Conservation (phyloP, 2,113 vertebrate species). For the Odobenus rosmarus region DNA sequence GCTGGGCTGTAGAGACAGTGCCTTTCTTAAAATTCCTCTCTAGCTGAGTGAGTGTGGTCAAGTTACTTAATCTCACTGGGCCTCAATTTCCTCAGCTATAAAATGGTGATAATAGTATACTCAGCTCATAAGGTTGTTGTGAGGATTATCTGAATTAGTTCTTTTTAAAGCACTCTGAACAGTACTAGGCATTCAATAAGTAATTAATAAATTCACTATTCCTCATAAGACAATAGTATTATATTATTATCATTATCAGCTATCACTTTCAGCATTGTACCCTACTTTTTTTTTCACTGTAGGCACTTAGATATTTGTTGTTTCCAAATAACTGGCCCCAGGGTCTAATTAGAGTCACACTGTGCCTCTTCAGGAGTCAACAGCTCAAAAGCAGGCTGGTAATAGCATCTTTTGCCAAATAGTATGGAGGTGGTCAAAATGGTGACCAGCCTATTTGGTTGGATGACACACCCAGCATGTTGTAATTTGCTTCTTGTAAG, state of each 20-base stretch:
- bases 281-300: background rate
- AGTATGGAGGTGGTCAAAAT: background rate
- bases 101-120: background rate
- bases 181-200: background rate
- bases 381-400: background rate
- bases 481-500: background rate
- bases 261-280: background rate
- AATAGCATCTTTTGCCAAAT: background rate
- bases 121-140: background rate
- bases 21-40: background rate
- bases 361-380: background rate
- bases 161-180: background rate
- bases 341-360: background rate
- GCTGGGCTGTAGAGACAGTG: background rate
- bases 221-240: background rate
- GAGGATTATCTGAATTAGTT: background rate
- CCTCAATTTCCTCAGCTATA: background rate
- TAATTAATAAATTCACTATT: background rate
- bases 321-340: background rate
- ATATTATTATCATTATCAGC: background rate
- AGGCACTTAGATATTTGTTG: background rate
- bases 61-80: background rate
- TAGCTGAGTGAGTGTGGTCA: background rate
- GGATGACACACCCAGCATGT: background rate
- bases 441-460: background rate